Percentiles rank a stretch among this genome's conserved stretches.
These are phyloP conservation scores for Amphipyra tragopoginis DNA, from an alignment of 2,888 invertebrate genomes.

Conservation along the genomic window DNA sequence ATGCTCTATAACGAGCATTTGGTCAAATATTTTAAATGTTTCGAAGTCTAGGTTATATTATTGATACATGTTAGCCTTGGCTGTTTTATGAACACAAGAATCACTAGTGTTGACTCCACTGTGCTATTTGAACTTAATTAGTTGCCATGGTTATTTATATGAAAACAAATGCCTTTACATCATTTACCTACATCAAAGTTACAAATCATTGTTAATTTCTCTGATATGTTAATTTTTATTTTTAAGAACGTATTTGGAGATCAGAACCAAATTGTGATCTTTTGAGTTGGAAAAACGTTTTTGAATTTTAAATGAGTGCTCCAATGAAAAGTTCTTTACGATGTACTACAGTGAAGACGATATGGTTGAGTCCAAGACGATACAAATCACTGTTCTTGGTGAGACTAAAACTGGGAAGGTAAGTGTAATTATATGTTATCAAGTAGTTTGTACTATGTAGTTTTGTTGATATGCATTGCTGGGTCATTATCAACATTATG, in stretches of 20 bases:
- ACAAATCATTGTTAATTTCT: slow-evolving; percentile 4
- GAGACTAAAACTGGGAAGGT: slow-evolving; percentile 96
- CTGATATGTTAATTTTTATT: no score
- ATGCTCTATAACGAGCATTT: no score
- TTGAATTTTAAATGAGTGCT: slow-evolving; percentile 41
- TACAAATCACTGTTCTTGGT: slow-evolving; percentile 95
- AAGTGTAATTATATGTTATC: slow-evolving; percentile 38
- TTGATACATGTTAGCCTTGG: not conserved
- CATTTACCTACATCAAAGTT: no score
- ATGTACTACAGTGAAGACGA: slow-evolving; percentile 93
- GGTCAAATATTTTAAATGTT: slow-evolving; percentile 1
- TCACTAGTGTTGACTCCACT: not conserved
- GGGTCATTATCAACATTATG: no score
- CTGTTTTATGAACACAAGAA: not conserved
- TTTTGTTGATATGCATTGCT: no score
- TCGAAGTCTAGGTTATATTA: not conserved
- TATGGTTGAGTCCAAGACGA: slow-evolving; percentile 89
- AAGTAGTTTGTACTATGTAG: no score
- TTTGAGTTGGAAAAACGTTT: slow-evolving; percentile 21
- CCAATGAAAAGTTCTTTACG: slow-evolving; percentile 27
- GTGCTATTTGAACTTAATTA: slow-evolving; percentile 14
- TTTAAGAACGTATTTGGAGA: slow-evolving; percentile 5
- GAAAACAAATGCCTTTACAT: slow-evolving; percentile 58
- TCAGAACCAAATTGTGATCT: slow-evolving; percentile 15
- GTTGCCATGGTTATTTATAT: slow-evolving; percentile 69